Evolutionary conservation across 2,113 vertebrate genomes (phyloP), one percentile per base, ranked within the genome.

Genomic region (Australoheros scitulus): DNA sequence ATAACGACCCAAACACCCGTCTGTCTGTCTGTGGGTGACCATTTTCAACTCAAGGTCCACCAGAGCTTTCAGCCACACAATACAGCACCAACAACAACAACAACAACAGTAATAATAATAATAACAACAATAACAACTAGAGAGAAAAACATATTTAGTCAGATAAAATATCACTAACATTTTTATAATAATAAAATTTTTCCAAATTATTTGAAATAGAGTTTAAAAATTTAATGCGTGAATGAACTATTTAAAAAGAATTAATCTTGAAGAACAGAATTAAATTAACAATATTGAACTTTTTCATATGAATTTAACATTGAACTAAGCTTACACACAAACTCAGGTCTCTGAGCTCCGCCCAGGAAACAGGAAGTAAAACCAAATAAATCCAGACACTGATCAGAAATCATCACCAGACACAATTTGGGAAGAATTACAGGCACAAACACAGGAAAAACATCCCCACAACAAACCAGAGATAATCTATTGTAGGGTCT

Each of bases 1-100:
- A 93, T 93, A 90, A 94, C 63, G 80, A 81, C 79, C 34, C 61
- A 57, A 84, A 76, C 38, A 60, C 15, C 56, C 17, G 43, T 32
- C 65, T 52, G 65, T 70, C 64, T 70, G 65, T 59, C 74, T 76
- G 74, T 24, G 7, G 8, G 55, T 58, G n/a, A 11, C 32, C 9
- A 11, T 38, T 26, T 36, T 34, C 17, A 72, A 72, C 47, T 72
- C 65, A 32, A 41, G 22, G 36, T 59, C 79, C 52, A 57, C 32
- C 64, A 70, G 64, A 70, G 64, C 24, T 50, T 26, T 13, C 41
- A 29, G 43, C 26, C 64, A 68, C 22, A 68, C 22, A 18, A 17
- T 65, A 14, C 43, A 68, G 43, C 36, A 36, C 26, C 24, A 47
- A 68, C 11, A 68, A 41, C 2, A 34, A 34, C 41, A 64, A 41